Evolutionary conservation across 2,888 invertebrate genomes (phyloP), one percentile per base, ranked within the genome.

Genomic region (Xestia c-nigrum): DNA sequence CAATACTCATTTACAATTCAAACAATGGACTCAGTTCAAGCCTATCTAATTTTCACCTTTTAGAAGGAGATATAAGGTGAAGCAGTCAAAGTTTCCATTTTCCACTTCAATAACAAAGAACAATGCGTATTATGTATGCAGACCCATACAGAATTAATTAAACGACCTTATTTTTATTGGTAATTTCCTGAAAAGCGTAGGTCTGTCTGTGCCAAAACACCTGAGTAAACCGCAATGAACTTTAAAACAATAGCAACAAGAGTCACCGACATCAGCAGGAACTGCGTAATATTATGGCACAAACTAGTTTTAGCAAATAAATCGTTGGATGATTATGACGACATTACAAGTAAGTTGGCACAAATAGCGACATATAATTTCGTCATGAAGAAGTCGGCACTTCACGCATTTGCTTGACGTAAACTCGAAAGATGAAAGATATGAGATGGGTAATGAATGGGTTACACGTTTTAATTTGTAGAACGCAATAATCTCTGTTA

Each of bases 151-250:
- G 12, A 70, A 68, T 71, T 74, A 80, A 80, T 79, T 80, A 83
- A 79, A 78, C 75, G 84, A 83, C 85, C 83, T 76, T 75, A 75
- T 65, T 70, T 78, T 63, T 74, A 85, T 81, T 46, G 63, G 31
- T 72, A 72, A 81, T 81, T 84, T 85, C 83, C 77, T 85, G 85
- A 89, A 81, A 78, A 82, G 80, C 74, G 80, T 85, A 76, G 72
- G 79, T 31, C 64, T 59, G 69, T 70, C 67, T 85, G 84, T 88
- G 91, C 90, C 89, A 91, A 90, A 83, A 84, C 89, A 85, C 71
- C 86, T 89, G 89, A 77, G 78, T 86, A 88, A 90, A 87, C 83
- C 46, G 74, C 79, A 89, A 68, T 90, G 86, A 87, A 89, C 90
- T 89, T 75, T 90, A 91, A 77, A 75, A 84, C 87, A 90, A 90